These are phyloP conservation scores for Halcyon senegalensis DNA, from an alignment of 2,113 vertebrate genomes.

Conservation along the genomic window DNA sequence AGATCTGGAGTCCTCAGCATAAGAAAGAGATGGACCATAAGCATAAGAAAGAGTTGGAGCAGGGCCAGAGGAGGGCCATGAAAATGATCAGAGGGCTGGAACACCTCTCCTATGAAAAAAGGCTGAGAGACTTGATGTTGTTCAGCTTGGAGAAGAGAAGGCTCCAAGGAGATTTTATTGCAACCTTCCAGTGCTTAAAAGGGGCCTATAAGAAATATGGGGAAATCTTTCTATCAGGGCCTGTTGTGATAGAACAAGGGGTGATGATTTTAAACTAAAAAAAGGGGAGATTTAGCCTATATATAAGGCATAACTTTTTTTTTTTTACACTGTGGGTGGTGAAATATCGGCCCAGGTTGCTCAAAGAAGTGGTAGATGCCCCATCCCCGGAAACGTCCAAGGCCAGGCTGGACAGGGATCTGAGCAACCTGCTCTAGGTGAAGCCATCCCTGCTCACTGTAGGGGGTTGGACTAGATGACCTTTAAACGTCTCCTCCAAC, in stretches of 20 bases:
- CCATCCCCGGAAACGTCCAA: background rate
- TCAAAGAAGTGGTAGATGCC: background rate
- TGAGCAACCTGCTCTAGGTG: background rate
- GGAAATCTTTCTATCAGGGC: background rate
- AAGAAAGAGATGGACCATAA: background rate
- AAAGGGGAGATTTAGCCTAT: background rate
- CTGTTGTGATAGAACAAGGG: background rate
- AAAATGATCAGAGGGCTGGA: background rate
- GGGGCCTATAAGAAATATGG: background rate
- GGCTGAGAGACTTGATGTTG: background rate
- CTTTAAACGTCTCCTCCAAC: background rate
- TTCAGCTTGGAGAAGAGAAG: background rate
- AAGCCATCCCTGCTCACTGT: background rate
- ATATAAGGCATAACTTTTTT: background rate
- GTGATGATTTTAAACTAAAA: background rate
- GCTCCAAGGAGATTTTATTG: background rate
- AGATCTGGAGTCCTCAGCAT: background rate
- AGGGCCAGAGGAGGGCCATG: background rate
- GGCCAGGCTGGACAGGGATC: background rate
- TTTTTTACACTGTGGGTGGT: background rate
- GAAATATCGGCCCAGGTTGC: background rate
- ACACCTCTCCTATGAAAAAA: background rate
- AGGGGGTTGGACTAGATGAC: background rate
- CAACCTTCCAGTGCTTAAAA: background rate
- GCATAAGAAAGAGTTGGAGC: background rate